These are phyloP conservation scores for Dryomyza anilis DNA, from an alignment of 2,888 invertebrate genomes.

Conservation along the genomic window DNA sequence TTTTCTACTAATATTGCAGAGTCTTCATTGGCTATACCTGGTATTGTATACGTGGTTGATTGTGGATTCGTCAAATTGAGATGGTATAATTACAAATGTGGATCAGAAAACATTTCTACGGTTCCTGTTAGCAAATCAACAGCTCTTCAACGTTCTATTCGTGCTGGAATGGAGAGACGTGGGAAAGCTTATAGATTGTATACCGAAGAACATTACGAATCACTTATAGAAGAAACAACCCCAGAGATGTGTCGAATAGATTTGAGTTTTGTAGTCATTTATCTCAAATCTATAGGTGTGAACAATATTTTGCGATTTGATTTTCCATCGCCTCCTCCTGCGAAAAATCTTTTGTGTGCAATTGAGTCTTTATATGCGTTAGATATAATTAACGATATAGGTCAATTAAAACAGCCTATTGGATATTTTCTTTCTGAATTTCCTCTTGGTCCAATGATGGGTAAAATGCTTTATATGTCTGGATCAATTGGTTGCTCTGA, in stretches of 20 bases:
- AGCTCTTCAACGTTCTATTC: conserved; percentile 89
- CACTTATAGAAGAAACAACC: conserved; percentile 73
- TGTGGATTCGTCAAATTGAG: conserved; percentile 94
- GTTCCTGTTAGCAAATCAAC: conserved; percentile 86
- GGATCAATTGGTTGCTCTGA: conserved; percentile 90
- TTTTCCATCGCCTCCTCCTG: conserved; percentile 92
- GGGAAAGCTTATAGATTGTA: conserved; percentile 88
- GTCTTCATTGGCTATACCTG: conserved; percentile 93
- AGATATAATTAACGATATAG: conserved; percentile 76
- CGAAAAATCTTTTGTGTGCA: conserved; percentile 81
- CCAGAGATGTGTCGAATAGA: conserved; percentile 94
- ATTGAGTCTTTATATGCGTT: conserved; percentile 88
- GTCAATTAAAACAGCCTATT: conserved; percentile 75
- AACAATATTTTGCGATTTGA: conserved; percentile 89
- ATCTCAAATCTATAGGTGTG: conserved; percentile 92
- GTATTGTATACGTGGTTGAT: conserved; percentile 92
- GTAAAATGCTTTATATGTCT: conserved; percentile 82
- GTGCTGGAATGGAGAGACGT: conserved; percentile 80
- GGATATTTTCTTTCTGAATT: conserved; percentile 91
- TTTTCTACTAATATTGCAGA: conserved; percentile 97
- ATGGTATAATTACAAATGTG: conserved; percentile 83
- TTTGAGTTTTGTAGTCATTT: conserved; percentile 81
- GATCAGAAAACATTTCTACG: conserved; percentile 82
- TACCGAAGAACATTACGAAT: conserved; percentile 76
- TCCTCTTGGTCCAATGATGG: conserved; percentile 84